Conservation (phyloP, 2,113 vertebrate species). For the Labrus mixtus region DNA sequence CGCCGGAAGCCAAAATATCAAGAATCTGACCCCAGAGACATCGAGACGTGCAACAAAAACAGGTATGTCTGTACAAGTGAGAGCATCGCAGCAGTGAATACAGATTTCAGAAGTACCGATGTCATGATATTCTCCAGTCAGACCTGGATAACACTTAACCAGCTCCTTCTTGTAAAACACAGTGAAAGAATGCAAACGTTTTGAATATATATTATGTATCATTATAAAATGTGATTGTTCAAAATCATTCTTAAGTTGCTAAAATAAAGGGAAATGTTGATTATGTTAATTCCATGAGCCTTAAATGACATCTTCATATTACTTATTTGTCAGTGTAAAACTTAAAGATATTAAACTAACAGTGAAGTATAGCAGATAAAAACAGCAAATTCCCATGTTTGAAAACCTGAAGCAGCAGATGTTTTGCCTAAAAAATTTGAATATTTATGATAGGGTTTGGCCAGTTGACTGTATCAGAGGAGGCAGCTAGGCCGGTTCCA, state of each 20-base stretch:
- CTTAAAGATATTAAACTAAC: no score
- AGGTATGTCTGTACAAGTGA: constrained; percentile 15
- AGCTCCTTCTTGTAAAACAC: constrained; percentile 8
- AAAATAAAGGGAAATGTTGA: neutral
- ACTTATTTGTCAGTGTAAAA: neutral
- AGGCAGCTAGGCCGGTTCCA: no score
- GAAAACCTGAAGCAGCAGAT: no score
- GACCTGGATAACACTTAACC: neutral
- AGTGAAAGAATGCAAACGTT: no score
- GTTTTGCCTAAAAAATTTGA: no score
- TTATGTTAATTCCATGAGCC: neutral
- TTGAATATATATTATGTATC: neutral
- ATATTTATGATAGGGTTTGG: no score
- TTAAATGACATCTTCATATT: neutral
- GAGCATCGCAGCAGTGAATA: constrained; percentile 1
- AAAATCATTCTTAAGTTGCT: neutral
- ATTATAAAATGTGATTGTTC: neutral
- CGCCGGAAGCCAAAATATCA: constrained; percentile 48
- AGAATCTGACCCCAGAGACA: constrained; percentile 28
- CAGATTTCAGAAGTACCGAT: constrained; percentile 17
- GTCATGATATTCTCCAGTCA: constrained; percentile 1
- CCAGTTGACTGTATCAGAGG: no score
- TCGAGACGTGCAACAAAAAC: constrained; percentile 38
- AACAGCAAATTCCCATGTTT: no score
- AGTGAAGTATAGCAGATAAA: no score